Percentiles rank a stretch among this genome's conserved stretches.
phyloP scores from a whole-genome alignment of 2,888 invertebrate genomes.

The Dromius quadrimaculatus region DNA sequence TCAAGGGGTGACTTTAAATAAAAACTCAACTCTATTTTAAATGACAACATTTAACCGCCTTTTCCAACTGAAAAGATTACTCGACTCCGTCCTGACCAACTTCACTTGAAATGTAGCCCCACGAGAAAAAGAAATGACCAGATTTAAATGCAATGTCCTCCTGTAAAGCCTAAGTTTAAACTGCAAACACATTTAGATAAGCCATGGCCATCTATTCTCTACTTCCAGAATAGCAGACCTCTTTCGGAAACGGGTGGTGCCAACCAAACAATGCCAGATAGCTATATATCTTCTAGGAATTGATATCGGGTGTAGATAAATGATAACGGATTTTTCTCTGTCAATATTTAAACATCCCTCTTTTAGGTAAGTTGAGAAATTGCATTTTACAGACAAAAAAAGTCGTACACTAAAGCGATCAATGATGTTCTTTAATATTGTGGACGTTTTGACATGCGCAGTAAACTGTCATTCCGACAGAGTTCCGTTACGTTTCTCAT shows the following conservation, averaged over 20 bases:
- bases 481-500: conserved; percentile 28
- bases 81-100: conserved; percentile 19
- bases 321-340: conserved; percentile 29
- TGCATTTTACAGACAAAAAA: conserved; percentile 24
- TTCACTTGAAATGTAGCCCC: conserved; percentile 8
- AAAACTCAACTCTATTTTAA: conserved; percentile 2
- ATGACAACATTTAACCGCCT: neutral
- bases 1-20: too few relatives aligned
- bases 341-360: too few relatives aligned
- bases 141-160: conserved; percentile 66
- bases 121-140: conserved; percentile 59
- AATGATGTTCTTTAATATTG: conserved; percentile 38
- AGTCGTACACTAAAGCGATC: conserved; percentile 23
- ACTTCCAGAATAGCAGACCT: neutral
- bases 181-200: conserved; percentile 65
- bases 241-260: conserved; percentile 11
- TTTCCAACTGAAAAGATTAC: neutral
- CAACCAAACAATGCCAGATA: conserved; percentile 43
- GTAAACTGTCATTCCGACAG: conserved; percentile 32
- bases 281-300: conserved; percentile 40
- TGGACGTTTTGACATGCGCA: conserved; percentile 32
- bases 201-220: conserved; percentile 65
- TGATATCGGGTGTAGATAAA: conserved; percentile 27
- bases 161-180: conserved; percentile 63
- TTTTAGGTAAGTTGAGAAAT: too few relatives aligned